Base-by-base conservation (phyloP, 2,797 vertebrate genomes). In the Borostomias antarcticus region DNA sequence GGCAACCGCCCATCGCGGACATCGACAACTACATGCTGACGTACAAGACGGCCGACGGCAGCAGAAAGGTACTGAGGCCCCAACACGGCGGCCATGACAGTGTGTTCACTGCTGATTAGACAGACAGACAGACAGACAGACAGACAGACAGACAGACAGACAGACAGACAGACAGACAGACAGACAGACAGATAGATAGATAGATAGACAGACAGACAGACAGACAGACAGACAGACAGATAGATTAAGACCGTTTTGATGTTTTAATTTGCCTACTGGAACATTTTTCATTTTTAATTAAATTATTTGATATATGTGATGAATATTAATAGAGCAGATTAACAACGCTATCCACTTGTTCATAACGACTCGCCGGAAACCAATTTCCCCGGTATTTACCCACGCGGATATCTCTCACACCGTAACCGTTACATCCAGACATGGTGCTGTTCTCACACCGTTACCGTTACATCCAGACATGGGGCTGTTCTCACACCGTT, bases 11-110 rank as follows among this genome's bases (percentile, higher is more conserved):
- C 0, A 11, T 94, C 53, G 92, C 95, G 7, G 91, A 95, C 64
- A 96, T 97, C 0, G 96, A 98, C 85, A 98, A 98, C 87, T 99
- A 99, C 37, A 58, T 98, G 90, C 91, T 99, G 82, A 96, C 94
- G 32, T 98, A 97, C 87, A 96, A 94, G 87, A 91, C 96, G 4
- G 77, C 81, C 0, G 94, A 97, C 0, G 95, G 96, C 67, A 96
- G 91, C 85, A 90, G 94, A 1, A 98, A 99, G 91, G 98, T 95
- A 86, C 8, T 17, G 40, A 83, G 94, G 15, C 2, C 40, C n/a
- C 40, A 2, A 11, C 13, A 15, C 37, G 11, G 37, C 8, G 11
- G 33, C 4, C 11, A 6, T 37, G 35, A 2, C 15, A 13, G 9
- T 5, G 15, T 17, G 2, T n/a, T 1, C n/a, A n/a, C n/a, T n/a